A percentile compares a stretch with the other conserved stretches of the same genome.
Conservation (phyloP, 2,888 invertebrate species). For the Aspidiotus destructor region DNA sequence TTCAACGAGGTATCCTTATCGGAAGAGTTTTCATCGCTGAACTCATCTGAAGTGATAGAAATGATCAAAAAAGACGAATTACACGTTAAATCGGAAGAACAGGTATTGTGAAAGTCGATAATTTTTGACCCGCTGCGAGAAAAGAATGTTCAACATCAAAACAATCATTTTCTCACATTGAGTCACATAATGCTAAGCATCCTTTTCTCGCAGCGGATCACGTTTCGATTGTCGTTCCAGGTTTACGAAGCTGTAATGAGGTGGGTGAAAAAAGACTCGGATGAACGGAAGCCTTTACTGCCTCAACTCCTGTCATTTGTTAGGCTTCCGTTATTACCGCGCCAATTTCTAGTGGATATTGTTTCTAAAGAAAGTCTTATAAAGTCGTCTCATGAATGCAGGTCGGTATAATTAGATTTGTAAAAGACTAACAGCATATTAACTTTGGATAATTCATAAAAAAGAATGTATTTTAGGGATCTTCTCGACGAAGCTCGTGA, state of each 20-base stretch:
- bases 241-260: conserved; percentile 75
- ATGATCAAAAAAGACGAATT: conserved; percentile 66
- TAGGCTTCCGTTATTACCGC: conserved; percentile 67
- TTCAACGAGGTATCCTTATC: conserved; percentile 65
- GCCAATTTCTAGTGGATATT: conserved; percentile 68
- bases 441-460: too few relatives aligned
- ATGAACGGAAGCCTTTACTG: conserved; percentile 50
- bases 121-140: neutral
- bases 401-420: conserved; percentile 43
- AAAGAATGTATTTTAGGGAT: conserved; percentile 49
- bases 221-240: conserved; percentile 38
- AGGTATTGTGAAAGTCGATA: conserved; percentile 42
- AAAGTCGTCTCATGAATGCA: conserved; percentile 65
- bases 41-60: conserved; percentile 54
- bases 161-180: neutral
- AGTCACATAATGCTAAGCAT: neutral
- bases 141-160: conserved; percentile 4
- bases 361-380: conserved; percentile 71
- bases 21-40: conserved; percentile 62
- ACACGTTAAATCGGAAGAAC: conserved; percentile 64
- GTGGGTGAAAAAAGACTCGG: conserved; percentile 62
- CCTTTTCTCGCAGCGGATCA: neutral
- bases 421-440: too few relatives aligned
- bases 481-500: conserved; percentile 78
- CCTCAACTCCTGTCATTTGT: conserved; percentile 65